Evolutionary conservation across 1,140 invertebrate genomes (phyloP).

Genomic region (Drosophila nigrodunni): DNA sequence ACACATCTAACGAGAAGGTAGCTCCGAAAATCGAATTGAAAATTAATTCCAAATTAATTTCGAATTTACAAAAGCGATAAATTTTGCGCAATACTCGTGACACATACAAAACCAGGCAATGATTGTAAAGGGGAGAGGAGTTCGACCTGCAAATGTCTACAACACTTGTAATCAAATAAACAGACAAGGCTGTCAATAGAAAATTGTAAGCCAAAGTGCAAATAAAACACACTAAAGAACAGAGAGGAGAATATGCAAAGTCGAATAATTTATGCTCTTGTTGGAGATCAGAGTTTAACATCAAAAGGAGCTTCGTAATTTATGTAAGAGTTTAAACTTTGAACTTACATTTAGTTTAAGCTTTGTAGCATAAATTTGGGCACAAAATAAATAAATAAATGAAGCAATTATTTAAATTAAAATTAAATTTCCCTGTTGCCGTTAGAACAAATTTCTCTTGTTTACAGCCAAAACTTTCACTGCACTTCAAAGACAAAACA

Average conservation of each 20-base stretch:
- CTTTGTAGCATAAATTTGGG: too few relatives aligned
- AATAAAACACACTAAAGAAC: neutral
- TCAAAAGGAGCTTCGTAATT: too few relatives aligned
- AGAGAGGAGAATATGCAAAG: neutral
- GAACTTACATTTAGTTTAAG: too few relatives aligned
- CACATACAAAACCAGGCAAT: constrained; percentile 39
- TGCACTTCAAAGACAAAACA: too few relatives aligned
- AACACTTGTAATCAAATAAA: constrained; percentile 62
- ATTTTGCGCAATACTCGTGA: constrained; percentile 71
- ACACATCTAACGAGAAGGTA: constrained; percentile 38
- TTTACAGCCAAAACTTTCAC: too few relatives aligned
- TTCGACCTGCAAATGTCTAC: constrained; percentile 54
- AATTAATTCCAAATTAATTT: constrained; percentile 82
- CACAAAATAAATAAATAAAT: too few relatives aligned
- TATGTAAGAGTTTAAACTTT: too few relatives aligned
- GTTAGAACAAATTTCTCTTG: too few relatives aligned
- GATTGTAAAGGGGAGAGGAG: neutral
- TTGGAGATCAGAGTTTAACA: too few relatives aligned
- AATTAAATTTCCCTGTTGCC: too few relatives aligned
- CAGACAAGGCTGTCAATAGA: constrained; percentile 50
- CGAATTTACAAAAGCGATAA: constrained; percentile 74
- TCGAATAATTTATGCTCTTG: constrained; percentile 20
- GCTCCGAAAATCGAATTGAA: constrained; percentile 69
- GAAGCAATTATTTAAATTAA: too few relatives aligned
- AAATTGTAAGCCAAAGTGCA: constrained; percentile 32